Evolutionary conservation across 2,888 invertebrate genomes (phyloP), one percentile per base, ranked within the genome.

Genomic region (Allacma fusca): DNA sequence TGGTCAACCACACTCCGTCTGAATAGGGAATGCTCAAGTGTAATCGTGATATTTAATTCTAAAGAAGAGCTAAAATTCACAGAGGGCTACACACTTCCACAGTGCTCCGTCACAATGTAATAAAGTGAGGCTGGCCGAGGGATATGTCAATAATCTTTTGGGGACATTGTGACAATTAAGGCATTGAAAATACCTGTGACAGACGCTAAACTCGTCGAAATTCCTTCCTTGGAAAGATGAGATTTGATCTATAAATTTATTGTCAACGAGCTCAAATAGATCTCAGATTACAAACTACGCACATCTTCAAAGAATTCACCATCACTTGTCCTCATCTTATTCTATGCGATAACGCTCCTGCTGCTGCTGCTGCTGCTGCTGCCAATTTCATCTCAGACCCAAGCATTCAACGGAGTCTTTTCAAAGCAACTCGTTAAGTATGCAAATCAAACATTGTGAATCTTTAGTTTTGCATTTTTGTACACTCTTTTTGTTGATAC

Each of bases 381-480:
- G 50, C 50, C 50, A 50, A 50, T 50, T 50, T 50, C 50, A 5
- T 50, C 16, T 50, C 50, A 50, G 40, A 40, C 40, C 19, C 16
- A 9, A 2, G n/a, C 16, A 13, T 16, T 50, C 2, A 5, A 4
- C 2, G 4, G 19, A 16, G 7, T 19, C 19, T 50, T 19, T 50
- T 12, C 19, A 50, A 50, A 50, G 16, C 50, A 2, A 50, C 50
- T 50, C 50, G n/a, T 50, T 50, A 50, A 50, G n/a, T 50, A 70
- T 70, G 44, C 70, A 70, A 70, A 44, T 70, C 44, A 70, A 70
- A 44, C 43, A 68, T 70, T 40, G 68, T 68, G 34, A 19, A 24
- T 16, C 23, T 16, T 67, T n/a, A n/a, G 24, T 28, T 26, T 67
- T 19, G 13, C 13, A 13, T 40, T 40, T 9, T 40, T 9, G 40